Base-by-base conservation (phyloP, 2,797 vertebrate genomes). In the Pempheris klunzingeri region DNA sequence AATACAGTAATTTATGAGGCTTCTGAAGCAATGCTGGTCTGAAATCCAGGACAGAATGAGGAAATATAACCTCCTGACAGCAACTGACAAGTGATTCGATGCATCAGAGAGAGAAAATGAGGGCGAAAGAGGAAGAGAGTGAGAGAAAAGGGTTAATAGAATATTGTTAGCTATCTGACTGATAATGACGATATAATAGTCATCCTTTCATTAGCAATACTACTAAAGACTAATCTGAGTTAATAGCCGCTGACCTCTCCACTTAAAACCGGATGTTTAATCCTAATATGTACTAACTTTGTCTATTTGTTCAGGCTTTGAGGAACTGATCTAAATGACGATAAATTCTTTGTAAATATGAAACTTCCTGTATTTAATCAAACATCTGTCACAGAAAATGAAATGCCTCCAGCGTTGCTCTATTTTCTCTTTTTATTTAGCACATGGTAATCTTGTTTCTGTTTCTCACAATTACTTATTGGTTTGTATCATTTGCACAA, bases 41-140 rank as follows among this genome's bases (percentile, higher is more conserved):
- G 73, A 76, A 67, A 71, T 61, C 38, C 28, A 1, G 26, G 20
- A 65, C 20, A 50, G 12, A 13, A 26, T 57, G 59, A 57, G 12
- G 59, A 44, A 81, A 44, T 30, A 46, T 30, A 46, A 67, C 13
- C 6, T 11, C 13, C 6, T 11, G 15, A 57, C 44, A 8, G 14
- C 14, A 28, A 24, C 24, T 12, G 17, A 36, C 0, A 4, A 7
- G n/a, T 22, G 65, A 66, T 15, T 36, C 5, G 13, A 18, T 34
- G 15, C 2, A 7, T 17, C 15, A 49, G 57, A 55, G 8, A 22
- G 38, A 1, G 22, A 22, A 7, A 39, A 32, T 32, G 8, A 53
- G 2, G 7, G 0, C 36, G 15, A 32, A 13, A 4, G 20, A 52
- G 28, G 24, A 32, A 70, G 44, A 70, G 8, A 32, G 14, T 1